Evolutionary conservation across 2,888 invertebrate genomes (phyloP).

Genomic region (Odontocerum albicorne): DNA sequence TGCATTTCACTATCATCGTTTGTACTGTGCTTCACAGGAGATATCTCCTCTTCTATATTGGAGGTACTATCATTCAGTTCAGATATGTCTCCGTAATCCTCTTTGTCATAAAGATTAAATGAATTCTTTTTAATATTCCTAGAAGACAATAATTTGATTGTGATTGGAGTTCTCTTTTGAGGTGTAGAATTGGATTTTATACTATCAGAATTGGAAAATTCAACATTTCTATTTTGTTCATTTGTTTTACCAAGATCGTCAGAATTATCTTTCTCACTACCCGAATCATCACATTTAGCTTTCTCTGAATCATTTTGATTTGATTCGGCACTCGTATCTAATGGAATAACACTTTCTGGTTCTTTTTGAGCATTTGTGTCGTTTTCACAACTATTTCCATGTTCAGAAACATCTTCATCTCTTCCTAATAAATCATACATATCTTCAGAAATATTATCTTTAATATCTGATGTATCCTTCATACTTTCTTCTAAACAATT

Average conservation of each 20-base stretch:
- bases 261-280: background rate
- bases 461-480: background rate
- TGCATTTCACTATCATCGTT: conserved; percentile 37
- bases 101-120: conserved; percentile 28
- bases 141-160: conserved; percentile 51
- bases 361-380: conserved; percentile 15
- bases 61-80: conserved; percentile 13
- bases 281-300: background rate
- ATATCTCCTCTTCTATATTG: background rate
- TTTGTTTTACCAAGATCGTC: conserved; percentile 25
- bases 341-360: background rate
- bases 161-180: conserved; percentile 50
- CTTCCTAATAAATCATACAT: background rate
- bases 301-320: background rate
- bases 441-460: background rate
- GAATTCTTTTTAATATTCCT: conserved; percentile 54
- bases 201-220: conserved; percentile 30
- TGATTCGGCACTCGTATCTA: background rate
- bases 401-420: conserved; percentile 4
- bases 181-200: conserved; percentile 41
- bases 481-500: too few species aligned
- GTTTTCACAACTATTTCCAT: conserved; percentile 16
- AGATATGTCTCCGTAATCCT: conserved; percentile 39
- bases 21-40: conserved; percentile 22
- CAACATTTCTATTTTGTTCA: conserved; percentile 11